A percentile compares a stretch with the other conserved stretches of the same genome.
Conservation (phyloP, 2,113 vertebrate genomes). For the Dromas ardeola region DNA sequence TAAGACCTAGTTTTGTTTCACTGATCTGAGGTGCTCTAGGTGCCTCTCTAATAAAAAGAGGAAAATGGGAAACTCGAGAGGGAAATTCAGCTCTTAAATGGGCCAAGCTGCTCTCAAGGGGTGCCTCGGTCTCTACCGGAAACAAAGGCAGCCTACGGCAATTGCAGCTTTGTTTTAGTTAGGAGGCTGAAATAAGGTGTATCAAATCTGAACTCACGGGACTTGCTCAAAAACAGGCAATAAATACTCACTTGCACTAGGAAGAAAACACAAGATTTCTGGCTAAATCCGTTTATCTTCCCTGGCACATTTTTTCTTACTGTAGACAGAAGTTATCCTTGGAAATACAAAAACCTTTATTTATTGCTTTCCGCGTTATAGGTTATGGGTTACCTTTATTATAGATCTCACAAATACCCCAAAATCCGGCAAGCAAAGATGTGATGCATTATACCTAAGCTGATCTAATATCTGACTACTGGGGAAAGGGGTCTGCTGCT, state of each 20-base stretch:
- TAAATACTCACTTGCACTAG: not conserved
- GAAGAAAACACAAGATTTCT: not conserved
- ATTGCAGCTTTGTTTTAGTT: not conserved
- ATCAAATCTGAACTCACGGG: not conserved
- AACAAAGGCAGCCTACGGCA: not conserved
- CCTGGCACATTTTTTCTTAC: not conserved
- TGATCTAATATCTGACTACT: not conserved
- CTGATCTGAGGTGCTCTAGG: not conserved
- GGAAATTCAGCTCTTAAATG: not conserved
- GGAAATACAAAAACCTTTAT: not conserved
- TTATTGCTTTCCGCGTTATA: not conserved
- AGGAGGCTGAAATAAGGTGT: not conserved
- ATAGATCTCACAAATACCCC: not conserved
- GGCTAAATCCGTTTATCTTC: not conserved
- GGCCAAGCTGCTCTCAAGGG: not conserved
- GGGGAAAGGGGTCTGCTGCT: not conserved
- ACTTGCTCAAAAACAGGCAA: not conserved
- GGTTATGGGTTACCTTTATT: not conserved
- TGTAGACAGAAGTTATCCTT: not conserved
- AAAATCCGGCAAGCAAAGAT: not conserved
- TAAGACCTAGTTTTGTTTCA: not conserved
- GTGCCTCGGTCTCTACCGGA: not conserved
- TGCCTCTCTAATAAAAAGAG: not conserved
- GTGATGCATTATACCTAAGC: not conserved
- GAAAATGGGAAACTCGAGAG: not conserved